phyloP scores from a whole-genome alignment of 1,140 invertebrate genomes.

The Brachionus rotundiformis region DNA sequence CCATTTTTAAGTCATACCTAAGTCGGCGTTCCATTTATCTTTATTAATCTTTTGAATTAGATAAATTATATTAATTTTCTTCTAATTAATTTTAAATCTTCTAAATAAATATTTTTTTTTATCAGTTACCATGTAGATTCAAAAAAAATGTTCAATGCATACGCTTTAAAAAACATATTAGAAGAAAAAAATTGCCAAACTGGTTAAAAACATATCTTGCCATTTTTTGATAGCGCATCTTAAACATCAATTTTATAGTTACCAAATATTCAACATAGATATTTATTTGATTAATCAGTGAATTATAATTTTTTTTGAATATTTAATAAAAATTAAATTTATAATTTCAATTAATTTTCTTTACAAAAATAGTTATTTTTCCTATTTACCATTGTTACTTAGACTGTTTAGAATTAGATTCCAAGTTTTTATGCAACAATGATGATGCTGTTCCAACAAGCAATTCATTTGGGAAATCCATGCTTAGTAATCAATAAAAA shows the following conservation, averaged over 20 bases:
- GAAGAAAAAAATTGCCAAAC: background rate
- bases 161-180: background rate
- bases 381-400: background rate
- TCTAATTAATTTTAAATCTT: background rate
- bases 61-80: background rate
- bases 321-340: background rate
- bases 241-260: background rate
- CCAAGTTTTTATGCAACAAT: background rate
- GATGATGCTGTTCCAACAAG: background rate
- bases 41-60: background rate
- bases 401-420: too few relatives aligned
- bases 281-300: background rate
- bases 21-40: conserved; percentile 39
- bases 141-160: background rate
- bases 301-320: background rate
- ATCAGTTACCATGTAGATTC: background rate
- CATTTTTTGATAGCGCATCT: background rate
- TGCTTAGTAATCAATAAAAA: background rate
- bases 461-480: background rate
- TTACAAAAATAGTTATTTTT: background rate
- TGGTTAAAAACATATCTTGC: background rate
- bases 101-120: background rate
- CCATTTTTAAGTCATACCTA: background rate
- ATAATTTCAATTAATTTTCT: background rate
- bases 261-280: background rate